Evolutionary conservation across 2,113 vertebrate genomes (phyloP), one percentile per base, ranked within the genome.

Genomic region (Sitta europaea): DNA sequence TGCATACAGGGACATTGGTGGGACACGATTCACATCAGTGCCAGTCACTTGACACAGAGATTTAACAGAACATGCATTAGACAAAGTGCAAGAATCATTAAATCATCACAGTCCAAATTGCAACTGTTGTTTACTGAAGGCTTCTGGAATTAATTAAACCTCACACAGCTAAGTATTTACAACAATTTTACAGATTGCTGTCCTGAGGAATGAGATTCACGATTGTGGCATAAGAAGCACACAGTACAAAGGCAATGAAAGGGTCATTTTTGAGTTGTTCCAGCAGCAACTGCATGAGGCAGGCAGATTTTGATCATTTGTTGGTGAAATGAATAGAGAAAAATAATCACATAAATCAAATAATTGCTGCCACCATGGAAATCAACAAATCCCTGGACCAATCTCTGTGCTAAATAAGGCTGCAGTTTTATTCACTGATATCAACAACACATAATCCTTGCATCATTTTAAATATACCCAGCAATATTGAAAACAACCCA

Each of bases 141-240:
- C 72, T 94, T 70, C 80, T 96, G 43, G 78, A 80, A 67, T 96
- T 95, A 96, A 95, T 84, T 90, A 97, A 96, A 94, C 35, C 33
- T 95, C 75, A 81, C 65, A 91, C 5, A 71, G 47, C 72, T 47
- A 92, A 82, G 23, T 28, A 28, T n/a, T 95, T 88, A 45, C 54
- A 88, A 29, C n/a, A 75, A 33, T 91, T 96, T 92, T 77, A 88
- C 63, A 91, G 57, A 57, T 20, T 54, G 54, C 43, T 85, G 77
- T 86, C 43, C 48, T 36, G 47, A 80, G 33, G 58, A 91, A 96
- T 4, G 9, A 88, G 36, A 86, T 23, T 85, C 29, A 74, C 4
- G 2, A 61, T 3, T 67, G 48, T 43, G 45, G 36, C 31, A 61
- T 61, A 48, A 70, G 38, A 31, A 81, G 18, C 1, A 1, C 16